phyloP scores from a whole-genome alignment of 2,888 invertebrate species.

The Sclerodermus sp. region DNA sequence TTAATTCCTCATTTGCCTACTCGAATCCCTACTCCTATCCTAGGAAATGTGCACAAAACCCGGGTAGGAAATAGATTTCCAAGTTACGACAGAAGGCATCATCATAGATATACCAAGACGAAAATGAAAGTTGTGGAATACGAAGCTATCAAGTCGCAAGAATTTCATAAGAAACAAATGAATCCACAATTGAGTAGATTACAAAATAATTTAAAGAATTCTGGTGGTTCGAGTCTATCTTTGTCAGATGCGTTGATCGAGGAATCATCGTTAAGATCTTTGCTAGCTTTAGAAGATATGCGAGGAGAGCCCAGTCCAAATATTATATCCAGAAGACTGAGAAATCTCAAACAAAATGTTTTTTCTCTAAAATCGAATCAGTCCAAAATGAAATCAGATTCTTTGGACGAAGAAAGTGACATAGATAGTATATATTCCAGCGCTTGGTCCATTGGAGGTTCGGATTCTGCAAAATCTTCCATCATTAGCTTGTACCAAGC shows the following conservation, averaged over 20 bases:
- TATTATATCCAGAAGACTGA: conserved; percentile 63
- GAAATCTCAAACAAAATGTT: conserved; percentile 66
- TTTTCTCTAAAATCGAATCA: conserved; percentile 66
- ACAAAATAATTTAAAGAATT: background rate
- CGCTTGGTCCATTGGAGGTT: conserved; percentile 35
- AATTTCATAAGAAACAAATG: background rate
- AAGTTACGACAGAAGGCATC: conserved; percentile 21
- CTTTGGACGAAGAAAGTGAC: conserved; percentile 58
- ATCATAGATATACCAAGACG: background rate
- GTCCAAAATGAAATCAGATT: conserved; percentile 56
- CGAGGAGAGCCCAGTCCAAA: conserved; percentile 60
- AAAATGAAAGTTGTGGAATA: background rate
- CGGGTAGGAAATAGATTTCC: conserved; percentile 34
- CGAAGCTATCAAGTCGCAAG: background rate
- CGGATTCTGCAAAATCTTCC: conserved; percentile 38
- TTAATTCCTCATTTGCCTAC: conserved; percentile 29
- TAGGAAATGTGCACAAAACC: conserved; percentile 21
- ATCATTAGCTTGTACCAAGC: conserved; percentile 28
- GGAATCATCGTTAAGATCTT: conserved; percentile 47
- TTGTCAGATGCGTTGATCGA: conserved; percentile 50
- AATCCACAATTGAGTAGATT: background rate
- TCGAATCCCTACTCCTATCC: conserved; percentile 25
- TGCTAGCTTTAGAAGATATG: conserved; percentile 65
- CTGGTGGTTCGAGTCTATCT: conserved; percentile 31
- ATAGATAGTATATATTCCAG: conserved; percentile 44